Evolutionary conservation across 2,888 invertebrate species (phyloP).

Genomic region (Pecten maximus): DNA sequence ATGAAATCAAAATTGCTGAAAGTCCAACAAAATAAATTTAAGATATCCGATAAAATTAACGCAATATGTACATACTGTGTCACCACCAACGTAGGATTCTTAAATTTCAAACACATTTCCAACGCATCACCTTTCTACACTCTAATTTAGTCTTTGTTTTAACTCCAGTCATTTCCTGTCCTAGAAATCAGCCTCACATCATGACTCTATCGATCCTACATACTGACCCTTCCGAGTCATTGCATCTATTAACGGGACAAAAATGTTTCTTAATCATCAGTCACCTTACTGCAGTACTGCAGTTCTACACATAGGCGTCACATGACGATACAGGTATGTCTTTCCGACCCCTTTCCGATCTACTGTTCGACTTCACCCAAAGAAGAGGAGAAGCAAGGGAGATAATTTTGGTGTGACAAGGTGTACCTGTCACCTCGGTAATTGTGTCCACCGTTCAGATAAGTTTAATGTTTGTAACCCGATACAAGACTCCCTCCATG

Average conservation of each 20-base stretch:
- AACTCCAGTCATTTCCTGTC: constrained; percentile 17
- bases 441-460: neutral
- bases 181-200: neutral
- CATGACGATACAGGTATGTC: neutral
- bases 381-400: neutral
- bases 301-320: neutral
- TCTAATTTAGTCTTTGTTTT: neutral
- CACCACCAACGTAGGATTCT: neutral
- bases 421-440: neutral
- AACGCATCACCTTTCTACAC: neutral
- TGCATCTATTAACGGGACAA: neutral
- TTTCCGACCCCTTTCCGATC: neutral
- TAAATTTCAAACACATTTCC: neutral
- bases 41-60: too few species aligned
- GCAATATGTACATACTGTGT: too few species aligned
- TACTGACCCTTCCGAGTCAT: constrained; percentile 1
- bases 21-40: too few species aligned
- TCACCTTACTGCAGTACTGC: neutral
- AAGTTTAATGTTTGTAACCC: neutral
- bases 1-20: too few species aligned
- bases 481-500: neutral
- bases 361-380: neutral
- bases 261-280: neutral
- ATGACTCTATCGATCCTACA: neutral
- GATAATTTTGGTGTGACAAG: neutral